Base-by-base conservation (phyloP, 2,113 vertebrate species). In the Trochalopteron elliotii region DNA sequence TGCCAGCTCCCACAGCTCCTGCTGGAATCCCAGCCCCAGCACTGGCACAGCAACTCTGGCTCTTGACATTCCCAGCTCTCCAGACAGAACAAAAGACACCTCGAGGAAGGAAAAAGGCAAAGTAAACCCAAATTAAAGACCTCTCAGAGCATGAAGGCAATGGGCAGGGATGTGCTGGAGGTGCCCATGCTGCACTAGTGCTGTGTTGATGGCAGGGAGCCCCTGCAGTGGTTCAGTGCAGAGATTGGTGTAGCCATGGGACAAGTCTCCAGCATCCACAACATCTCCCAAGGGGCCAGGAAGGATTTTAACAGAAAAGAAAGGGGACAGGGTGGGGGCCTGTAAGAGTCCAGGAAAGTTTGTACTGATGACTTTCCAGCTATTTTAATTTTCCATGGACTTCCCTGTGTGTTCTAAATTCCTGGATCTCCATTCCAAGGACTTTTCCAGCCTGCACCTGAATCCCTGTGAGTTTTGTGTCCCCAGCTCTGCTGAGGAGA, bases 111-210 rank as follows among this genome's bases (percentile, higher is more conserved):
- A 42, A 79, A 89, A 53, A 52, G 30, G 30, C 21, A 15, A 75
- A 65, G n/a, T 8, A 45, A 90, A 70, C 24, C 7, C 40, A 6
- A 42, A 44, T 80, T 35, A 53, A 71, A 83, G 53, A 44, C 9
- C 31, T 67, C 47, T 44, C 0, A 1, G 19, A 9, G 65, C 17
- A 5, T 3, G 53, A 35, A 15, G 1, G 18, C 1, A 4, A 12
- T 52, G 31, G 37, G 27, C 61, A 83, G 47, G 52, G 69, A 5
- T 37, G 21, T 12, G 45, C 30, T 64, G 65, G 35, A 31, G 45
- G 42, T 57, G 31, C 20, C 53, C 18, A 5, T 12, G 33, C 50
- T 44, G 30, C 49, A 2, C 40, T 1, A 5, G 39, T 49, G 77
- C 39, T 6, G 0, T 1, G 30, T 1, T 17, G 65, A 11, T 27